Percentiles rank a stretch among this genome's conserved stretches.
These are phyloP conservation scores for Heterocephalus glaber DNA, from an alignment of 2,113 vertebrate genomes.

Conservation along the genomic window DNA sequence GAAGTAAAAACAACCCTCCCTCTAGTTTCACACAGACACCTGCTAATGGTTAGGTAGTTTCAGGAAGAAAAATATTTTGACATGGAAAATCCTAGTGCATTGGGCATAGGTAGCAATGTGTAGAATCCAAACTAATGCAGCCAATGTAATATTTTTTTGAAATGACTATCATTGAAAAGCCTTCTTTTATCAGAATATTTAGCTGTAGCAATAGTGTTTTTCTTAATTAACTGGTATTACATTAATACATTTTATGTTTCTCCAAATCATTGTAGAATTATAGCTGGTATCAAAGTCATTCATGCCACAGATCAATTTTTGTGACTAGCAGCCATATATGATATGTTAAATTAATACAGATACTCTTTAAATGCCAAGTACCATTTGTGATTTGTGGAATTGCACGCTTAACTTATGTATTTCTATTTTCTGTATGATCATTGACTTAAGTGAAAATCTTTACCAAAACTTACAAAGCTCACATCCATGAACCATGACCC, in stretches of 20 bases:
- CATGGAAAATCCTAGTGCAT: slow-evolving; percentile 68
- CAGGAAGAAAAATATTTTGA: slow-evolving; percentile 75
- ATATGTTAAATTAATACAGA: background rate
- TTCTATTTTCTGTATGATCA: background rate
- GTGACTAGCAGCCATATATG: background rate
- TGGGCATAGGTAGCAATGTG: slow-evolving; percentile 38
- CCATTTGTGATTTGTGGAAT: background rate
- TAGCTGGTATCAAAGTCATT: background rate
- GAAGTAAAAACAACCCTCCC: slow-evolving; percentile 72
- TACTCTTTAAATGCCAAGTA: background rate
- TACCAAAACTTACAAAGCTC: slow-evolving; percentile 24
- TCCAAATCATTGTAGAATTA: background rate
- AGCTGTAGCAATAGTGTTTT: background rate
- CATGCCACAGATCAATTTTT: background rate
- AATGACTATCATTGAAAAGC: slow-evolving; percentile 40
- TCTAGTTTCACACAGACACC: slow-evolving; percentile 77
- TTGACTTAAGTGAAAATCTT: slow-evolving; percentile 40
- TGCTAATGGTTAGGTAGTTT: slow-evolving; percentile 76
- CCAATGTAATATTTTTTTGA: slow-evolving; percentile 49
- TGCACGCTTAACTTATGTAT: background rate
- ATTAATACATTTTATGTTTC: slow-evolving; percentile 20
- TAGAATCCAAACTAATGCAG: slow-evolving; percentile 66
- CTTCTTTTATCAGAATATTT: slow-evolving; percentile 21
- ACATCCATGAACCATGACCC: background rate
- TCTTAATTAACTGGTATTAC: background rate